Evolutionary conservation across 2,113 vertebrate genomes (phyloP), one percentile per base, ranked within the genome.

Genomic region (Clupea harengus): DNA sequence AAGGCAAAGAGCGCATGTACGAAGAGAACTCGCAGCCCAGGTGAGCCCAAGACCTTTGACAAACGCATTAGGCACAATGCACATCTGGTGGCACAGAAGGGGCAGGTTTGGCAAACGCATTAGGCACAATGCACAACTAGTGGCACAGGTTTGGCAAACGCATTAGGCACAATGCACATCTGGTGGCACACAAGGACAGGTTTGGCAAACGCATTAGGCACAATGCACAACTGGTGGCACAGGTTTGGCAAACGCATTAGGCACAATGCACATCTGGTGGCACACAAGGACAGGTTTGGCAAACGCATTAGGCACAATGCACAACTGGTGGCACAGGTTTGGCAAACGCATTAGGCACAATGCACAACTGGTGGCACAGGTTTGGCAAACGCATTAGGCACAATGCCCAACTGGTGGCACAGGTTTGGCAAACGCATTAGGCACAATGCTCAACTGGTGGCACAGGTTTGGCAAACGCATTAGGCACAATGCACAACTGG

Each of bases 21-120:
- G 98, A 99, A 90, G 98, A 99, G 93, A 99, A 99, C 91, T 99
- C 98, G 0, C 98, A 99, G 90, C 98, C 97, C 84, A 98, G 98
- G 98, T 96, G 49, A 87, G 83, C 5, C 32, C 28, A 44, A 32
- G 1, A 78, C 10, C 22, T 6, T 39, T 15, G 54, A 22, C 22
- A 7, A 22, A 22, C 20, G 18, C 18, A 22, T 22, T 22, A 60
- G 6, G 2, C 52, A 57, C 52, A 20, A 57, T 49, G 47, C 13
- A 0, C 64, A 67, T 39, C 25, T 39, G 13, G 67, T 28, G 13
- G 5, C 67, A 75, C 67, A 39, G 1, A 28, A 67, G 6, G 10
- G 7, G n/a, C 64, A 67, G 6, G 39, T 39, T 39, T 39, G 39
- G 15, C 54, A 60, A 7, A 60, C 54, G 15, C 60, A 64, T 2